Percentiles rank a stretch among this genome's conserved stretches.
phyloP scores from a whole-genome alignment of 2,797 vertebrate species.

The Streptopelia turtur region DNA sequence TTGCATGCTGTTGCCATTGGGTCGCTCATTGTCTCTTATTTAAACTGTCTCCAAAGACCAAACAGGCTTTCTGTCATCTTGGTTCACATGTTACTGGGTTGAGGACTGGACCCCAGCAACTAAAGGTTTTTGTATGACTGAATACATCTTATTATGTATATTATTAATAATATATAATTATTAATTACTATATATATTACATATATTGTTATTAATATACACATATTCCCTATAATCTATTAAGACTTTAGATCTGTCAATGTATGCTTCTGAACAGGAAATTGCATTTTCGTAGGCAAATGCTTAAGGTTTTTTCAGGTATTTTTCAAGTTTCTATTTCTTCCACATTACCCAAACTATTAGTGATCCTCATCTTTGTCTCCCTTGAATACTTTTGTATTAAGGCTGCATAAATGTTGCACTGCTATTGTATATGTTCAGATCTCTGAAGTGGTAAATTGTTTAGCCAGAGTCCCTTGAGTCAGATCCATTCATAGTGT shows the following conservation, averaged over 20 bases:
- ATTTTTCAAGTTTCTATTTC: background rate
- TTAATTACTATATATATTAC: too few species aligned
- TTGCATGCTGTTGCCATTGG: background rate
- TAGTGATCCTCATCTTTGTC: background rate
- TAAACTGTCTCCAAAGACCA: background rate
- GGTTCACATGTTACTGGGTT: rapidly evolving
- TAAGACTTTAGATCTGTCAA: background rate
- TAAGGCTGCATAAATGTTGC: background rate
- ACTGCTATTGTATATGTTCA: background rate
- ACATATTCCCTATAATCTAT: background rate
- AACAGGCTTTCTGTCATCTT: background rate
- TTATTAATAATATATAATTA: too few species aligned
- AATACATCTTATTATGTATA: background rate
- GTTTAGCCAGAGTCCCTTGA: background rate
- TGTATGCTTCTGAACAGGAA: background rate
- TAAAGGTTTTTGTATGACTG: background rate
- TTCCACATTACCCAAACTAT: background rate
- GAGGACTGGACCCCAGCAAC: background rate
- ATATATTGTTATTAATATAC: background rate
- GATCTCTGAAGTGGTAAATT: background rate
- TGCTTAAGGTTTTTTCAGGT: background rate
- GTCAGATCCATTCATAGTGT: constrained; percentile 37
- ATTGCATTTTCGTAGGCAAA: background rate
- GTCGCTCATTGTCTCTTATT: background rate
- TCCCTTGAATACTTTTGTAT: background rate